Evolutionary conservation across 2,888 invertebrate genomes (phyloP).

Genomic region (Amaurobius ferox): DNA sequence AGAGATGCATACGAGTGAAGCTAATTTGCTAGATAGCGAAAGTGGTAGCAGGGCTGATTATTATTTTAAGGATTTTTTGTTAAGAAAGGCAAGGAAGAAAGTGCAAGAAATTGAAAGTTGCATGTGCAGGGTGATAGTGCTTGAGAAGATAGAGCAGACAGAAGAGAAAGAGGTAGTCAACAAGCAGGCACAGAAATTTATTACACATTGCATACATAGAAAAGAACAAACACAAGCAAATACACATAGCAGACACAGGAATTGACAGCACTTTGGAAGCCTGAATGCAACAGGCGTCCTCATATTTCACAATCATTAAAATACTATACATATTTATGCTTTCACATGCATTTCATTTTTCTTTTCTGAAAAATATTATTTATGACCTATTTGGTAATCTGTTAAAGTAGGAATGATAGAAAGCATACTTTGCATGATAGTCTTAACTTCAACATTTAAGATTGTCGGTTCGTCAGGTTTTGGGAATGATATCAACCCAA

Average conservation of each 20-base stretch:
- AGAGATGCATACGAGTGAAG: no score
- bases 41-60: no score
- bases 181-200: conserved; percentile 67
- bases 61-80: not conserved
- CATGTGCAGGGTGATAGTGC: conserved; percentile 36
- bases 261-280: not conserved
- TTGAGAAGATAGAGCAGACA: conserved; percentile 28
- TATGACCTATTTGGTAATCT: not conserved
- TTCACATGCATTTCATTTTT: not conserved
- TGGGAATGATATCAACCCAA: no score
- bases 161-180: conserved; percentile 43
- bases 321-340: not conserved
- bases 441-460: not conserved
- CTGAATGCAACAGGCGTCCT: not conserved
- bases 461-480: no score
- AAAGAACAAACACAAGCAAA: not conserved
- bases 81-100: not conserved
- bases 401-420: not conserved
- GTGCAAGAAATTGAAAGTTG: conserved; percentile 19
- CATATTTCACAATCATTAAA: not conserved
- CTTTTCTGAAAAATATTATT: not conserved
- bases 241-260: not conserved
- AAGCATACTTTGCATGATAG: not conserved
- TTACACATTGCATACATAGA: conserved; percentile 17
- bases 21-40: no score